Base-by-base conservation (phyloP, 2,113 vertebrate genomes). In the Asarcornis scutulata region DNA sequence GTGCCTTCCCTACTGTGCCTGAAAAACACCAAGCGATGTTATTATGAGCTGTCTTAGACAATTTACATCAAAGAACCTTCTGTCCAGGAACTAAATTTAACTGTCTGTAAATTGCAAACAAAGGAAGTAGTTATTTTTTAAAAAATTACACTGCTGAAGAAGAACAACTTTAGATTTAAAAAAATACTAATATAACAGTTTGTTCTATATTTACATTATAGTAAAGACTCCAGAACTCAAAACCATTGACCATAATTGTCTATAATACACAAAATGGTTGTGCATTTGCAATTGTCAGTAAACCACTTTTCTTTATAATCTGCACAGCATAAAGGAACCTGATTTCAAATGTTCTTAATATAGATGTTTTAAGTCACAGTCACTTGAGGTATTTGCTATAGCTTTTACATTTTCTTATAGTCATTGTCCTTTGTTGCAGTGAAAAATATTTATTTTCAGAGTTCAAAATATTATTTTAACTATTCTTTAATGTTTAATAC, bases 1-100 rank as follows among this genome's bases (percentile, higher is more conserved):
- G 97, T 96, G 97, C 97, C 97, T 98, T 99, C 94, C 98, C 98
- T 96, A 98, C 95, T 92, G 96, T 97, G 95, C 98, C 98, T 98
- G 98, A 96, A 98, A 97, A 98, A 96, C 94, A 97, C 97, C 94
- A 97, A 98, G 95, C 96, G 96, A 97, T 97, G 95, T 96, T 98
- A 98, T 98, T 97, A 98, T 96, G 97, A 98, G 93, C 94, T 97
- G 97, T 98, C 98, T 97, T 91, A 86, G 95, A 82, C 93, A 95
- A 97, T 98, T 98, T 98, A 93, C 88, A 95, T 98, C 97, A 98
- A 98, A 98, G 95, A 97, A 96, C 95, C 88, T 98, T 95, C 97
- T 98, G 95, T 97, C 97, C 96, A 97, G 97, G 95, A 97, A 98
- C 97, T 97, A 98, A 95, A 98, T 97, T 98, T 97, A 98, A 98